phyloP scores from a whole-genome alignment of 2,797 vertebrate species.

The Florisuga fusca region DNA sequence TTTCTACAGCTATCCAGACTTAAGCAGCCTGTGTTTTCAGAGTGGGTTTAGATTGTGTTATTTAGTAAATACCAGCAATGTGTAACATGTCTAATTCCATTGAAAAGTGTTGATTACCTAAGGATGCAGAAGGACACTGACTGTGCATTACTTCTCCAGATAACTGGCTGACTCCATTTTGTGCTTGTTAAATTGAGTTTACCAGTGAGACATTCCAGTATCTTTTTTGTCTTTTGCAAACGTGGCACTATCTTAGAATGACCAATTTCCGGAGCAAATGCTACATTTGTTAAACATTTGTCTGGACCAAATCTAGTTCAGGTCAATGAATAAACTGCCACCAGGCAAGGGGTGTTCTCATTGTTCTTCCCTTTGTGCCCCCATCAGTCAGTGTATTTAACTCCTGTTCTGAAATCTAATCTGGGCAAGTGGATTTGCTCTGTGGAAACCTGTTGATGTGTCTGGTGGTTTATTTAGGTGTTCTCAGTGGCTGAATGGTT shows the following conservation, averaged over 20 bases:
- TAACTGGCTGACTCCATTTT: neutral
- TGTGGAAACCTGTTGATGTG: neutral
- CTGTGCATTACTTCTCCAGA: accelerated
- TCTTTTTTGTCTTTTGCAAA: neutral
- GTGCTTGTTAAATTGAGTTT: neutral
- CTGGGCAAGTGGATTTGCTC: neutral
- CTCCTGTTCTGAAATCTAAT: neutral
- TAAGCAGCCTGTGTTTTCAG: too few species aligned
- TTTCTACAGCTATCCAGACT: neutral
- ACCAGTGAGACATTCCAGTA: neutral
- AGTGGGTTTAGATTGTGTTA: neutral
- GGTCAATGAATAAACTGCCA: neutral
- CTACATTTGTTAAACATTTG: neutral
- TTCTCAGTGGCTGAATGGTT: neutral
- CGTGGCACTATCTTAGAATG: neutral
- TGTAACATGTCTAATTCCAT: neutral
- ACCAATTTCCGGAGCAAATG: neutral
- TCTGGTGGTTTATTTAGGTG: neutral
- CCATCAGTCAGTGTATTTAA: neutral
- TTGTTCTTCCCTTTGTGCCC: neutral
- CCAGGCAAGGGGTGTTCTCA: neutral
- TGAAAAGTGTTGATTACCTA: neutral
- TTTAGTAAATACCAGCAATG: neutral
- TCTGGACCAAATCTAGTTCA: neutral
- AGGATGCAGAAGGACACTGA: neutral